Percentiles rank a stretch among this genome's conserved stretches.
phyloP scores from a whole-genome alignment of 2,797 vertebrate species.

The Gephyroberyx darwinii region DNA sequence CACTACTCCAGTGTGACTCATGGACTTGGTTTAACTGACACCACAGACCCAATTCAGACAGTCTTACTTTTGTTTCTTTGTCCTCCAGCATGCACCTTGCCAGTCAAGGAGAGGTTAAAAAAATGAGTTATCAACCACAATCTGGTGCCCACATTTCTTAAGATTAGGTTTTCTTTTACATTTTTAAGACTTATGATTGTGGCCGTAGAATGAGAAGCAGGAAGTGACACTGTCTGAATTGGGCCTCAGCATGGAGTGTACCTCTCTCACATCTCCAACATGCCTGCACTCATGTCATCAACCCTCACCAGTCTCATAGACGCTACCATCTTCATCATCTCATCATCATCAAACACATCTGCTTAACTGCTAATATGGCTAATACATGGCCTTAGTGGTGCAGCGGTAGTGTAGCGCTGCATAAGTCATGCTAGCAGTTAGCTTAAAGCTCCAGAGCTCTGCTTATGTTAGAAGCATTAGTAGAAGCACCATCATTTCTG shows the following conservation, averaged over 20 bases:
- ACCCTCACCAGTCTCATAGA: conserved; percentile 38
- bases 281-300: conserved; percentile 71
- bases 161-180: background rate
- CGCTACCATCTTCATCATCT: conserved; percentile 30
- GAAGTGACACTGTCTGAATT: conserved; percentile 62
- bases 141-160: background rate
- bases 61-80: background rate
- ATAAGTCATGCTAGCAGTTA: conserved; percentile 49
- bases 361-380: conserved; percentile 75
- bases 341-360: conserved; percentile 62
- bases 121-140: background rate
- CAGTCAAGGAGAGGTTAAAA: background rate
- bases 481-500: conserved; percentile 36
- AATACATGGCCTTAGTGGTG: conserved; percentile 68
- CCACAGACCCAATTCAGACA: conserved; percentile 68
- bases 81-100: background rate
- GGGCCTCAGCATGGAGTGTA: conserved; percentile 79
- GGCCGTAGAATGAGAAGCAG: background rate
- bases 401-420: conserved; percentile 50
- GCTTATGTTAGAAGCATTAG: conserved; percentile 29
- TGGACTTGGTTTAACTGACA: conserved; percentile 66
- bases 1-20: conserved; percentile 53
- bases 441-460: conserved; percentile 21
- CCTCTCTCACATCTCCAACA: conserved; percentile 66
- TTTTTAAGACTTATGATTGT: background rate